Evolutionary conservation across 2,113 vertebrate genomes (phyloP).

Genomic region (Mormyrus lacerda): DNA sequence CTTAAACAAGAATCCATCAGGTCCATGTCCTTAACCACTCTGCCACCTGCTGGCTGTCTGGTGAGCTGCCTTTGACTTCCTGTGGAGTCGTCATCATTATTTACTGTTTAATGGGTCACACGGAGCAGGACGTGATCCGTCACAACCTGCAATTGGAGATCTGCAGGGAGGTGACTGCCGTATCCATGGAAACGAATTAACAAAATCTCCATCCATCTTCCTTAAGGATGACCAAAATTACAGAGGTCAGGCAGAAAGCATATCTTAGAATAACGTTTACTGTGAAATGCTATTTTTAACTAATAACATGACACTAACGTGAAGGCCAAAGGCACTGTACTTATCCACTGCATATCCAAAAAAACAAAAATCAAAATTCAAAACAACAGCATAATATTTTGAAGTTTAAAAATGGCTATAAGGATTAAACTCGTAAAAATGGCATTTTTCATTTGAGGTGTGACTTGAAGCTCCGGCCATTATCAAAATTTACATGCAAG

Average conservation of each 20-base stretch:
- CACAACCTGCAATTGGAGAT: background rate
- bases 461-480: background rate
- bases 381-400: background rate
- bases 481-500: background rate
- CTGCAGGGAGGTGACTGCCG: background rate
- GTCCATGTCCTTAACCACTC: background rate
- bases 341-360: background rate
- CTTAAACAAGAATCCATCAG: background rate
- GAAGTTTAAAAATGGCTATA: background rate
- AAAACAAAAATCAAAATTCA: background rate
- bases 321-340: background rate
- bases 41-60: background rate
- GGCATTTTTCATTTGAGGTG: background rate
- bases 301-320: background rate
- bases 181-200: background rate
- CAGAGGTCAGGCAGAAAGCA: background rate
- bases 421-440: background rate
- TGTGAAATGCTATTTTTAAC: background rate
- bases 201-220: background rate
- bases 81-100: background rate
- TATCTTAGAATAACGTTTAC: background rate
- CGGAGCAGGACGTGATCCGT: background rate
- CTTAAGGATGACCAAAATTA: background rate
- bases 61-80: background rate
- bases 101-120: background rate